Conservation (phyloP, 1,140 invertebrate genomes). For the Pentalonia nigronervosa region DNA sequence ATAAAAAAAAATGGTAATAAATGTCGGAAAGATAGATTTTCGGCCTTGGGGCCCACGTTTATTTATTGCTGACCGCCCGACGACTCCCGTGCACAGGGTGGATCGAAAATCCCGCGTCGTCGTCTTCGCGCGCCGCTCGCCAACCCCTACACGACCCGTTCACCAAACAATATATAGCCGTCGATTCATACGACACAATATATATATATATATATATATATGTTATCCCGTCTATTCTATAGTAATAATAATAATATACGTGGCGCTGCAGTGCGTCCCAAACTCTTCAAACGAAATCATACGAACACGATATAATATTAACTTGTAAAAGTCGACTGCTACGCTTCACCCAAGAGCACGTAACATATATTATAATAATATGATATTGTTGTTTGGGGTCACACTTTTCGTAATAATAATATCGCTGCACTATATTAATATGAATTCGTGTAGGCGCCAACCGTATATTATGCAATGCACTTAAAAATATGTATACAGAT, state of each 20-base stretch:
- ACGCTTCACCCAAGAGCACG: background rate
- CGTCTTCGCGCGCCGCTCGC: background rate
- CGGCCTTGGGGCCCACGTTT: constrained; percentile 40
- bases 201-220: background rate
- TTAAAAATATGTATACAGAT: background rate
- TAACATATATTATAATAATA: background rate
- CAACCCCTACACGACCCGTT: background rate
- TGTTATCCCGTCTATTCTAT: background rate
- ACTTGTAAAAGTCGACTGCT: background rate
- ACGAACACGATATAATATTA: no score
- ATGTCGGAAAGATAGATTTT: constrained; percentile 41
- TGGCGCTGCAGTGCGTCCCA: background rate
- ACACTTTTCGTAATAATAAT: background rate
- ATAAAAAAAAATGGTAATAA: constrained; percentile 54
- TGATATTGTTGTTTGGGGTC: background rate
- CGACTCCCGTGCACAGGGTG: constrained; percentile 27
- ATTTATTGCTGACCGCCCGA: constrained; percentile 46
- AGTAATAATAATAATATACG: background rate
- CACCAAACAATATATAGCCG: background rate
- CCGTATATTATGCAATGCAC: background rate
- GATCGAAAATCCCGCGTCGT: background rate
- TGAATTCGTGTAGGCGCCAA: background rate
- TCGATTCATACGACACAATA: background rate
- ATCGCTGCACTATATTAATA: background rate
- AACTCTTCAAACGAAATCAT: background rate